Base-by-base conservation (phyloP, 2,888 invertebrate genomes). In the Watsonalla cultraria region DNA sequence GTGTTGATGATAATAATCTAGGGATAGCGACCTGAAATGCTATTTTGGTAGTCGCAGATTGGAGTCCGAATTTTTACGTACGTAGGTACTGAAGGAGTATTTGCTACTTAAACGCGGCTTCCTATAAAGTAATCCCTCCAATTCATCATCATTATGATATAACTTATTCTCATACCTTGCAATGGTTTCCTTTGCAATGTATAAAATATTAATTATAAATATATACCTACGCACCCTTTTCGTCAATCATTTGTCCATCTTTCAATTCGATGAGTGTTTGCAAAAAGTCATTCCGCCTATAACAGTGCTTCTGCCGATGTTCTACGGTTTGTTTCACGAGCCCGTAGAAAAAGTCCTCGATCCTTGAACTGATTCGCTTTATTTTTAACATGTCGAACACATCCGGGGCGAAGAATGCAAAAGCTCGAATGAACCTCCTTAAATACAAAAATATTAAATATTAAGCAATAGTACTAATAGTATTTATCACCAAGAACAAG, bases 251-350 rank as follows among this genome's bases (percentile, higher is more conserved):
- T 61, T 72, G 68, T 39, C 73, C 79, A 62, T 90, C 86, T 63
- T 84, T 90, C 59, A 92, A 66, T 47, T 92, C 86, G 46, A 92
- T 92, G 7, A 93, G 76, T 5, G 92, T 80, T 68, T 92, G 91
- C 55, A 93, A 69, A 65, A 92, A 92, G 66, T 93, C 93, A 57
- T 91, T 89, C 47, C 92, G 74, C 37, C 76, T 81, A 52, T 84
- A 76, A 6, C 70, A 66, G 61, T 87, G 68, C 47, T 74, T 75
- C 55, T 81, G 65, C 1, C 91, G 74, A 58, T 84, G 83, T 13
- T 79, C 76, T 2, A 91, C 86, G 0, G 85, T 89, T 53, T 79
- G 78, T 57, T 78, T 77, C 0, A 91, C 87, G 45, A 89, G 69
- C 24, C 78, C 80, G 53, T 73, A 78, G 68, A 89, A 91, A 66